Conservation (phyloP, 2,797 vertebrate genomes). For the Ataeniobius toweri region DNA sequence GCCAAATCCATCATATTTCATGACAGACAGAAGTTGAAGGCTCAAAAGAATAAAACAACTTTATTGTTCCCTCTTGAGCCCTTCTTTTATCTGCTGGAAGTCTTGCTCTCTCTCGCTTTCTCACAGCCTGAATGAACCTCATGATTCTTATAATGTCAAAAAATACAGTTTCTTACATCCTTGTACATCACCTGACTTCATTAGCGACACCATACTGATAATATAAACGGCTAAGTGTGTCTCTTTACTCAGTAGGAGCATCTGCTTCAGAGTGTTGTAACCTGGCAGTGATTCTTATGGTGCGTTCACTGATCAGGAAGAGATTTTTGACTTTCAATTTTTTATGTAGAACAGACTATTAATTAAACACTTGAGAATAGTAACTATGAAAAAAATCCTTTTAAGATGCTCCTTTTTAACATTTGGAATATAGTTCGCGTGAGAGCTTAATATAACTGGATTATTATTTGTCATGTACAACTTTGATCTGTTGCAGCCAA, state of each 20-base stretch:
- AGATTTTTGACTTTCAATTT: not conserved
- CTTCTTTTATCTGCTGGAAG: not conserved
- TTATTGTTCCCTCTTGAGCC: not conserved
- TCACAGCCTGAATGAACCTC: not conserved
- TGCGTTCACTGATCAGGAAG: not conserved
- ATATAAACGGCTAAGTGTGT: not conserved
- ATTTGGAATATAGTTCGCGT: not conserved
- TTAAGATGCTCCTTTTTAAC: not conserved
- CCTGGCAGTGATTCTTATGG: not conserved
- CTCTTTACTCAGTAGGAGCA: not conserved
- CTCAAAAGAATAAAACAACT: not conserved
- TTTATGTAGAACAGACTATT: not conserved
- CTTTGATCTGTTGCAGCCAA: not conserved
- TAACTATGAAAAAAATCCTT: not conserved
- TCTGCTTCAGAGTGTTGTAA: not conserved
- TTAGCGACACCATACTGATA: too few relatives aligned
- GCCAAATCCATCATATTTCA: not conserved
- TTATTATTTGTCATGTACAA: not conserved
- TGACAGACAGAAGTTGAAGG: not conserved
- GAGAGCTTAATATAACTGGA: not conserved
- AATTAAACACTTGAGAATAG: not conserved
- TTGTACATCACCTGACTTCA: not conserved
- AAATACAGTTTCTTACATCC: not conserved
- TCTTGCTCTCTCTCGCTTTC: not conserved
- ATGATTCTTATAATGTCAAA: not conserved